phyloP scores from a whole-genome alignment of 2,113 vertebrate genomes.

The Fukomys damarensis region DNA sequence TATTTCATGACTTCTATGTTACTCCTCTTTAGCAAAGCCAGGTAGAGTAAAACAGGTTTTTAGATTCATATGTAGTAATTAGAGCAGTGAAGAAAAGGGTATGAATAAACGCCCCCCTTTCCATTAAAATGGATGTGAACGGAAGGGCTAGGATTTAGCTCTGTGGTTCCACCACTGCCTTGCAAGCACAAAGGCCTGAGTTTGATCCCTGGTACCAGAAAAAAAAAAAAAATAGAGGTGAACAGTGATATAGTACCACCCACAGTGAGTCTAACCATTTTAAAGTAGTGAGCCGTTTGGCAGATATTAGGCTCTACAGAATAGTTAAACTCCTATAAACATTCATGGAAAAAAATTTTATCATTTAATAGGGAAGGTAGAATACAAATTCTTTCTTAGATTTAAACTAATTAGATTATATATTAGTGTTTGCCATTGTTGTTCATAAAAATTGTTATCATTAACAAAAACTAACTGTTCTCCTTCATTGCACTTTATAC shows the following conservation, averaged over 20 bases:
- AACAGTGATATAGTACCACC: slow-evolving; percentile 5
- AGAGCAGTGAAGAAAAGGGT: slow-evolving; percentile 22
- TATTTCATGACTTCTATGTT: slow-evolving; percentile 22
- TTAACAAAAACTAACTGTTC: background rate
- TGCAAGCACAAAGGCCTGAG: too few species aligned
- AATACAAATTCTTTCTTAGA: slow-evolving; percentile 44
- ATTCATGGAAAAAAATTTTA: background rate
- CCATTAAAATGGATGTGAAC: slow-evolving; percentile 51
- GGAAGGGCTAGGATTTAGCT: too few species aligned
- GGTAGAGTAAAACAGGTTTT: slow-evolving; percentile 28
- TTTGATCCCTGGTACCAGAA: too few species aligned
- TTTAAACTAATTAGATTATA: slow-evolving; percentile 56
- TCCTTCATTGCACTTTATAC: background rate
- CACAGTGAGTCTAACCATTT: slow-evolving; percentile 25
- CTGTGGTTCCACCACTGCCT: too few species aligned
- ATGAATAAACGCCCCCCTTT: slow-evolving; percentile 53
- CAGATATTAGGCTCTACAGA: slow-evolving; percentile 61
- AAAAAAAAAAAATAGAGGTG: slow-evolving; percentile 56
- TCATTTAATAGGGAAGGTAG: background rate
- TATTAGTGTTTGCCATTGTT: slow-evolving; percentile 31
- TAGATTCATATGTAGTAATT: slow-evolving; percentile 56
- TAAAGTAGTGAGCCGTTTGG: slow-evolving; percentile 54
- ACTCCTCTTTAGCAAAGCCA: slow-evolving; percentile 22
- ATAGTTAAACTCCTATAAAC: slow-evolving; percentile 63
- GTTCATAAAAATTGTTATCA: slow-evolving; percentile 26